Percentiles rank a stretch among this genome's conserved stretches.
phyloP scores from a whole-genome alignment of 2,113 vertebrate species.

The Proterorhinus semilunaris region DNA sequence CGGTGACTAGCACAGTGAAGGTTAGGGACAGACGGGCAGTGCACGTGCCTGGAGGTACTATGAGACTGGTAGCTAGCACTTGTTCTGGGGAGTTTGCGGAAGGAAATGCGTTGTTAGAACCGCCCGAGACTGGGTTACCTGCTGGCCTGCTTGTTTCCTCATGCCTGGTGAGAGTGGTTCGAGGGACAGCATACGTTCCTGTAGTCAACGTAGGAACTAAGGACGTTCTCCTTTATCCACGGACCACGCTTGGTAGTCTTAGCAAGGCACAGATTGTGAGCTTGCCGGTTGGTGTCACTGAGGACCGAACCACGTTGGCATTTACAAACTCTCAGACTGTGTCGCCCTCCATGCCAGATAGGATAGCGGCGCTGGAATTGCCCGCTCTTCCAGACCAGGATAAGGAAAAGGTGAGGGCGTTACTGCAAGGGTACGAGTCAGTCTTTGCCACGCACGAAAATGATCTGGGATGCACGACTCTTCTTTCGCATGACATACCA shows the following conservation, averaged over 20 bases:
- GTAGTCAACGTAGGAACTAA: neutral
- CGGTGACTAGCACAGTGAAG: neutral
- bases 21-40: neutral
- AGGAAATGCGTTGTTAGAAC: neutral
- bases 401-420: neutral
- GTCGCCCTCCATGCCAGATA: neutral
- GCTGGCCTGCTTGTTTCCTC: neutral
- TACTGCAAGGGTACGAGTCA: neutral
- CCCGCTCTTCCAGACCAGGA: neutral
- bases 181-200: neutral
- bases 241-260: neutral
- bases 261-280: neutral
- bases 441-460: no score
- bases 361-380: neutral
- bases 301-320: neutral
- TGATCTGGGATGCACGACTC: no score
- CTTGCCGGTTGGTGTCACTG: neutral
- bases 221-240: neutral
- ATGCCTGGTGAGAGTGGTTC: neutral
- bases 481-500: no score
- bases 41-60: neutral
- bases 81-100: neutral
- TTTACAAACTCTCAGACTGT: neutral
- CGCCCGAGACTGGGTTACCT: neutral
- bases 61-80: neutral